phyloP scores from a whole-genome alignment of 2,113 vertebrate species.

The Cebidichthys violaceus region DNA sequence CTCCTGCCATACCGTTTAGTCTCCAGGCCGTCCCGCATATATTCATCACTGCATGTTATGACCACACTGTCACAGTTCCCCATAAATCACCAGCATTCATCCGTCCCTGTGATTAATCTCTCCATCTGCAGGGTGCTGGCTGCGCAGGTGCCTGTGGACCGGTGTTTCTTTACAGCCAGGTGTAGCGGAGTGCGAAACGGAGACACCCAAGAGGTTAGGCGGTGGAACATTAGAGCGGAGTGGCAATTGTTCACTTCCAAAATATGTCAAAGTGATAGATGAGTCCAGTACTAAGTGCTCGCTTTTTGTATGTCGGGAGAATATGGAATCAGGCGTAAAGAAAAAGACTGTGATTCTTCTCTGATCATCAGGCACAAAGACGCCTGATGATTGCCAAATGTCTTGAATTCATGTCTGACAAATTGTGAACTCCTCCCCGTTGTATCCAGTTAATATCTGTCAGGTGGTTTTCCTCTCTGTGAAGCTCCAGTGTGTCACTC shows the following conservation, averaged over 20 bases:
- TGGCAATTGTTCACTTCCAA: slow-evolving; percentile 67
- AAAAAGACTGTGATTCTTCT: slow-evolving; percentile 30
- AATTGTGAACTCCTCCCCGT: neutral
- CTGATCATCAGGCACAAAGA: slow-evolving; percentile 43
- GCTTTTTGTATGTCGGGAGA: slow-evolving; percentile 38
- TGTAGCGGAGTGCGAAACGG: slow-evolving; percentile 47
- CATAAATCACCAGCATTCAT: slow-evolving; percentile 74
- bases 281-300: slow-evolving; percentile 34
- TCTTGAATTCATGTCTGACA: neutral
- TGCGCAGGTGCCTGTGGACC: slow-evolving; percentile 67
- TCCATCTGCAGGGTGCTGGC: slow-evolving; percentile 63
- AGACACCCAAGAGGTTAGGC: slow-evolving; percentile 36
- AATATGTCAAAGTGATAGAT: slow-evolving; percentile 79
- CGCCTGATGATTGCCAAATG: slow-evolving; percentile 17
- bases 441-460: slow-evolving; percentile 1
- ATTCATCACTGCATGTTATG: slow-evolving; percentile 77
- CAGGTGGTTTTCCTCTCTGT: neutral
- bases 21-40: slow-evolving; percentile 57
- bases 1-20: slow-evolving; percentile 39
- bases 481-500: neutral
- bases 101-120: slow-evolving; percentile 68
- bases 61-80: slow-evolving; percentile 62
- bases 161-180: slow-evolving; percentile 72
- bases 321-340: slow-evolving; percentile 39
- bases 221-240: slow-evolving; percentile 58